Conservation (phyloP, 2,113 vertebrate genomes). For the Phycodurus eques region DNA sequence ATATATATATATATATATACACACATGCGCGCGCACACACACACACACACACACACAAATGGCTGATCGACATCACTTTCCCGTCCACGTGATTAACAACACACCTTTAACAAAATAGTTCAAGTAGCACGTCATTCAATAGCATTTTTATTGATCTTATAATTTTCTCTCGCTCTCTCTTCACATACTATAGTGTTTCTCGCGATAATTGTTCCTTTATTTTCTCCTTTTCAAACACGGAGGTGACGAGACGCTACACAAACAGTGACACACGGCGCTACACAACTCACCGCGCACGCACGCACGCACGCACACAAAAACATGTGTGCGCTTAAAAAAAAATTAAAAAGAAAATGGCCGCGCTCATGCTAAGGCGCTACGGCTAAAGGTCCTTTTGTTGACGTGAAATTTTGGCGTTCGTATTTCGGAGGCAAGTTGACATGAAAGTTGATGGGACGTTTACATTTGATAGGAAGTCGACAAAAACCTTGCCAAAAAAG, state of each 20-base stretch:
- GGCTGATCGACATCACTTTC: conserved; percentile 39
- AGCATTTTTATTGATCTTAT: conserved; percentile 58
- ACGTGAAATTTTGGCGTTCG: neutral
- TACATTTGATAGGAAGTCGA: neutral
- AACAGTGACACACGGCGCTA: conserved; percentile 39
- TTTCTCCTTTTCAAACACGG: conserved; percentile 48
- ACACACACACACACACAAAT: neutral
- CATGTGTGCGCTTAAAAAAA: conserved; percentile 1
- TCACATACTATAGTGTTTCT: conserved; percentile 73
- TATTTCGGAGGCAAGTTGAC: neutral
- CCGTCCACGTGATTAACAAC: conserved; percentile 45
- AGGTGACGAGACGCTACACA: conserved; percentile 55
- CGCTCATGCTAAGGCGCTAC: neutral
- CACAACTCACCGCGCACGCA: conserved; percentile 5
- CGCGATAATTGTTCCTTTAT: conserved; percentile 65
- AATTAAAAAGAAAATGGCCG: neutral
- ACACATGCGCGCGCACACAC: too few relatives aligned
- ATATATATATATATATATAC: conserved; percentile 4
- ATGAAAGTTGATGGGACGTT: neutral
- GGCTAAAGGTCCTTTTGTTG: conserved; percentile 4
- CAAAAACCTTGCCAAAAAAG: neutral
- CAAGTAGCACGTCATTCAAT: conserved; percentile 63
- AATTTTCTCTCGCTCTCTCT: conserved; percentile 49
- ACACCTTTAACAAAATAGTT: conserved; percentile 71
- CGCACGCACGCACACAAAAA: conserved; percentile 8